Conservation (phyloP, 2,888 invertebrate genomes). For the Parnassius apollo region DNA sequence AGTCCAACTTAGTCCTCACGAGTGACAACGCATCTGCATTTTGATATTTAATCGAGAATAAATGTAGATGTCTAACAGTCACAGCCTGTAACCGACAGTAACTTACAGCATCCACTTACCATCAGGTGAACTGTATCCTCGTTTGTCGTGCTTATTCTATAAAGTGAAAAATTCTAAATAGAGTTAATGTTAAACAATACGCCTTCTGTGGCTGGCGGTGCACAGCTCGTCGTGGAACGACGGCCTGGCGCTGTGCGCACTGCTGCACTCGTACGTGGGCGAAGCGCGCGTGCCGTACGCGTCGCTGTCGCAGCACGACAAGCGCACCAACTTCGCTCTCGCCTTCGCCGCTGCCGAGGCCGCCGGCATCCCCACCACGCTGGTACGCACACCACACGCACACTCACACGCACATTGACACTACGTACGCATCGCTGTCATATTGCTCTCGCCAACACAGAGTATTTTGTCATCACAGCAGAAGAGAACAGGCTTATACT, state of each 20-base stretch:
- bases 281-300: conserved; percentile 92
- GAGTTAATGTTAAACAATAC: neutral
- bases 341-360: conserved; percentile 96
- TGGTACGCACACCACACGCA: conserved; percentile 83
- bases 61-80: no score
- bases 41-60: no score
- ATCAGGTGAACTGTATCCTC: no score
- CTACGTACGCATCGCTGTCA: neutral
- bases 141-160: no score
- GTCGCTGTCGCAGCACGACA: conserved; percentile 88
- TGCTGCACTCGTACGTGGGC: conserved; percentile 92
- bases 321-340: conserved; percentile 92
- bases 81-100: no score
- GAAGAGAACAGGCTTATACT: no score
- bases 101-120: no score
- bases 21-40: no score
- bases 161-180: no score
- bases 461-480: no score
- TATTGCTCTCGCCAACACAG: no score
- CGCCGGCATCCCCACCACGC: conserved; percentile 92
- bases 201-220: neutral
- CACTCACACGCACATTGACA: neutral
- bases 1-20: no score
- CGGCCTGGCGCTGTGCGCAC: conserved; percentile 94
- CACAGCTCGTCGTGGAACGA: conserved; percentile 95